A percentile compares a stretch with the other conserved stretches of the same genome.
phyloP scores from a whole-genome alignment of 1,140 invertebrate genomes.

The Bombus consobrinus region DNA sequence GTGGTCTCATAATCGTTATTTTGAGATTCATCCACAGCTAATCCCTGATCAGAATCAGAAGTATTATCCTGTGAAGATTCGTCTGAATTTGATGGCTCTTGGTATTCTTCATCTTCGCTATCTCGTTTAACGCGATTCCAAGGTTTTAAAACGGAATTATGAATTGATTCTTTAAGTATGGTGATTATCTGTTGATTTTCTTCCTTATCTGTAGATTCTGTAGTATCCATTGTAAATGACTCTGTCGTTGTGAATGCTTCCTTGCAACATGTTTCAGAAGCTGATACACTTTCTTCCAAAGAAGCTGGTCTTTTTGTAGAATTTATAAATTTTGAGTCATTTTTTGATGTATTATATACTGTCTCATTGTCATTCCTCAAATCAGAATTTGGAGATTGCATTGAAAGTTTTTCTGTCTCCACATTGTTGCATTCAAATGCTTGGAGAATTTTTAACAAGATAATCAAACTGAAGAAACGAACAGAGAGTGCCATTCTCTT shows the following conservation, averaged over 20 bases:
- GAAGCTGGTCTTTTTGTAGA: neutral
- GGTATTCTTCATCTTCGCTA: neutral
- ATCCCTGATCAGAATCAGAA: neutral
- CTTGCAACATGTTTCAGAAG: neutral
- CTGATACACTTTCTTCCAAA: neutral
- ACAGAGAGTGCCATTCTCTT: slow-evolving; percentile 16
- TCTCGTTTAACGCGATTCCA: neutral
- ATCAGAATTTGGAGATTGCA: neutral
- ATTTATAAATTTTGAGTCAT: neutral
- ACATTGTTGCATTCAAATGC: neutral
- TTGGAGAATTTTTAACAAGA: neutral
- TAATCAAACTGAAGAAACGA: slow-evolving; percentile 1
- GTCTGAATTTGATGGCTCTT: neutral
- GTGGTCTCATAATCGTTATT: neutral
- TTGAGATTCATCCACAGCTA: neutral
- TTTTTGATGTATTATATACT: no score
- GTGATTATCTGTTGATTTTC: neutral
- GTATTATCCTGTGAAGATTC: neutral
- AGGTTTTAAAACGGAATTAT: neutral
- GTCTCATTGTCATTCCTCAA: neutral
- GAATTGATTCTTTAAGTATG: neutral
- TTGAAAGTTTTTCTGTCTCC: no score
- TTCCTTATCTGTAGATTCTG: neutral
- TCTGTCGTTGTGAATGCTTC: neutral
- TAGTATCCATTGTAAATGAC: neutral